These are phyloP conservation scores for Dicaeum eximium DNA, from an alignment of 2,113 vertebrate species.

Conservation along the genomic window DNA sequence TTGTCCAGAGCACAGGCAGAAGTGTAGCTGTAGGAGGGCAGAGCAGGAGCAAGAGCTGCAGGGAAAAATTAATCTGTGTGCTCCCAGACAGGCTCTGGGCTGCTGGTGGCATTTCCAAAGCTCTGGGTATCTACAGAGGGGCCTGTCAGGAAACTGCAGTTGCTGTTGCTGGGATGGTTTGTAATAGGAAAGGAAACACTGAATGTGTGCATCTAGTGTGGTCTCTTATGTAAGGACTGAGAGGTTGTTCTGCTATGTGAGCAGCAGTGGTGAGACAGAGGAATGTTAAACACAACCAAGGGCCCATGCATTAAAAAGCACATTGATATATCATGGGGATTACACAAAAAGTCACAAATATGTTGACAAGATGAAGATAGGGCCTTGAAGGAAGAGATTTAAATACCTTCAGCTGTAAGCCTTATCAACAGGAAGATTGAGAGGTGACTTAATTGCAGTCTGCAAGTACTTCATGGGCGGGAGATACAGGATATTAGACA, in stretches of 20 bases:
- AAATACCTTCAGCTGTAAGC: not conserved
- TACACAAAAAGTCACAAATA: not conserved
- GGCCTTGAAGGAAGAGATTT: not conserved
- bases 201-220: not conserved
- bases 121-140: not conserved
- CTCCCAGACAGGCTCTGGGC: not conserved
- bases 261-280: not conserved
- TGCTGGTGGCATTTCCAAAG: not conserved
- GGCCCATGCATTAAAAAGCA: not conserved
- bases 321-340: not conserved
- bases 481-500: not conserved
- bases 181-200: not conserved
- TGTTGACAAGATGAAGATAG: not conserved
- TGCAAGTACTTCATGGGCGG: not conserved
- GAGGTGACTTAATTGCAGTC: not conserved
- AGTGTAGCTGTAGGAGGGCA: not conserved
- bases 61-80: not conserved
- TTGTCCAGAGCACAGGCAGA: not conserved
- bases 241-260: not conserved
- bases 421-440: not conserved
- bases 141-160: not conserved
- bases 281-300: not conserved
- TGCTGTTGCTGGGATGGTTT: not conserved
- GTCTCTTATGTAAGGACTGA: not conserved
- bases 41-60: not conserved